A percentile compares a stretch with the other conserved stretches of the same genome.
These are phyloP conservation scores for Chouioia cunea DNA, from an alignment of 2,888 invertebrate species.

Conservation along the genomic window DNA sequence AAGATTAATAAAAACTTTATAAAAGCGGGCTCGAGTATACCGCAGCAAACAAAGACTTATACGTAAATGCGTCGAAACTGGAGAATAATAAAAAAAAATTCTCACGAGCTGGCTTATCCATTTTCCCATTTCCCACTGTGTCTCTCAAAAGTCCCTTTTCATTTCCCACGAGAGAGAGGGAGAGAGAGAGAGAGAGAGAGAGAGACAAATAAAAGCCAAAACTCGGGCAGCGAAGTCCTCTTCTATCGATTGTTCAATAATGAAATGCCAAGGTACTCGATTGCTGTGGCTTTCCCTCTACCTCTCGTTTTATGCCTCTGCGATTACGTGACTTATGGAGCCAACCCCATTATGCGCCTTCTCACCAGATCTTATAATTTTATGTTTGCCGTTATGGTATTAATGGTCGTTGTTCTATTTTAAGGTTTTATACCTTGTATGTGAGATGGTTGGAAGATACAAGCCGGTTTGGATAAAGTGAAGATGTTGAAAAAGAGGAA, in stretches of 20 bases:
- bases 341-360: constrained; percentile 11
- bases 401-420: too few relatives aligned
- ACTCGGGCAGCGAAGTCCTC: too few relatives aligned
- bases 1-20: constrained; percentile 23
- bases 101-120: background rate
- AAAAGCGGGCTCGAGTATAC: background rate
- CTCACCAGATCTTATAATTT: background rate
- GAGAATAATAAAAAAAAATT: background rate
- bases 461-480: too few relatives aligned
- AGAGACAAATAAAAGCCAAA: too few relatives aligned
- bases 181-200: too few relatives aligned
- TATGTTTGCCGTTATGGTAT: background rate
- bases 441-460: too few relatives aligned
- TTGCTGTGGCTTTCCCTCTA: too few relatives aligned
- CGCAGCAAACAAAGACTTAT: constrained; percentile 1
- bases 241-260: too few relatives aligned
- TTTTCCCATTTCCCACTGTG: background rate
- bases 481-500: too few relatives aligned
- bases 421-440: too few relatives aligned
- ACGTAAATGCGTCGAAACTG: background rate
- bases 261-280: too few relatives aligned
- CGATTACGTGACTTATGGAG: constrained; percentile 25
- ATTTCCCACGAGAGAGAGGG: background rate
- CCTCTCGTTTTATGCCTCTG: constrained; percentile 16
- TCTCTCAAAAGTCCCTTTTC: constrained; percentile 2